phyloP scores from a whole-genome alignment of 2,113 vertebrate species.

The Sinosuthora webbiana region DNA sequence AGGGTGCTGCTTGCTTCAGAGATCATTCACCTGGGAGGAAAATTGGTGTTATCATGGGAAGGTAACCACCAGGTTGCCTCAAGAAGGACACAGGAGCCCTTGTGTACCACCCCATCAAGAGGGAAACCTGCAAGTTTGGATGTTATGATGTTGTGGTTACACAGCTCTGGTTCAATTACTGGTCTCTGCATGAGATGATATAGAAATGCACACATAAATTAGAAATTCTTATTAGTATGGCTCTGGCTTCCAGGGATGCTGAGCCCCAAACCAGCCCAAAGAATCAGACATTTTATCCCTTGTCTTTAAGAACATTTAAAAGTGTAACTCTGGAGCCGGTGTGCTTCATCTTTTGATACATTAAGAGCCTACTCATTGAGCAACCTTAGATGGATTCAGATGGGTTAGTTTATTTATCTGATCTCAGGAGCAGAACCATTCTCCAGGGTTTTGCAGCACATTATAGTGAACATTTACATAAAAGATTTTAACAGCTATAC shows the following conservation, averaged over 20 bases:
- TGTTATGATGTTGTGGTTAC: fast-evolving
- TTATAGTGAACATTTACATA: not conserved
- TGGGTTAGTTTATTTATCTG: not conserved
- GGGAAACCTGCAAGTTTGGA: not conserved
- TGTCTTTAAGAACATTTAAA: not conserved
- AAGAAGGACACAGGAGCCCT: not conserved
- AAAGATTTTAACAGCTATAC: not conserved
- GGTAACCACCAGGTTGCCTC: not conserved
- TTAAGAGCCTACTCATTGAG: not conserved
- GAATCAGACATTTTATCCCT: not conserved
- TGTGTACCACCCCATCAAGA: fast-evolving
- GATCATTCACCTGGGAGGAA: not conserved
- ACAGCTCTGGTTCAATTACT: not conserved
- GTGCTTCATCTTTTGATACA: not conserved
- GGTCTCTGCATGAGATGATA: fast-evolving
- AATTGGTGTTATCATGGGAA: not conserved
- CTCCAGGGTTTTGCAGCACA: not conserved
- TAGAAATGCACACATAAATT: not conserved
- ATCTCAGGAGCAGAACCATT: not conserved
- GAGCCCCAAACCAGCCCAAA: not conserved
- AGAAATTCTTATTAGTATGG: not conserved
- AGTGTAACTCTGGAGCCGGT: not conserved
- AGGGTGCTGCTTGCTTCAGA: not conserved
- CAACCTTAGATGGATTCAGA: not conserved
- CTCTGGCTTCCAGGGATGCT: not conserved